phyloP scores from a whole-genome alignment of 2,888 invertebrate genomes.

The Aspidiotus destructor region DNA sequence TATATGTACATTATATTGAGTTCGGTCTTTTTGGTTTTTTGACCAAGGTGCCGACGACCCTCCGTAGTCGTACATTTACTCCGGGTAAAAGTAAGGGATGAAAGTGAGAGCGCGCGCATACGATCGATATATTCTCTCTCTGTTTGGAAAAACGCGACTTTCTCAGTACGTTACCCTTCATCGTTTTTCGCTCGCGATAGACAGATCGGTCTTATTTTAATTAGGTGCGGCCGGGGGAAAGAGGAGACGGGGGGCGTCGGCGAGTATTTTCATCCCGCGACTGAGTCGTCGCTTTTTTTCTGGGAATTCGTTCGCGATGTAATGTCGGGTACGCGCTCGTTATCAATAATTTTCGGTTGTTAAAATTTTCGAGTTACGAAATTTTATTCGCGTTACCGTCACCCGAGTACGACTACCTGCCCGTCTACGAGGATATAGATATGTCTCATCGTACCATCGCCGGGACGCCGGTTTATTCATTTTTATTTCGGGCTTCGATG shows the following conservation, averaged over 20 bases:
- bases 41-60: not conserved
- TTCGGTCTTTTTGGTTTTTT: not conserved
- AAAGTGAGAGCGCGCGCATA: constrained; percentile 23
- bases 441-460: too few relatives aligned
- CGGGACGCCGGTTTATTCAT: too few relatives aligned
- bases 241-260: not conserved
- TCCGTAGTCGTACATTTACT: too few relatives aligned
- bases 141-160: constrained; percentile 20
- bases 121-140: constrained; percentile 26
- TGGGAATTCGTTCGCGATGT: not conserved
- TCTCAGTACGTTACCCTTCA: constrained; percentile 25
- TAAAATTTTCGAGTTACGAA: too few relatives aligned
- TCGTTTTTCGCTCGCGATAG: constrained; percentile 12
- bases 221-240: constrained; percentile 5
- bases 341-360: too few relatives aligned
- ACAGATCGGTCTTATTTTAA: constrained; percentile 23
- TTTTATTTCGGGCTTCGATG: too few relatives aligned
- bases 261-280: not conserved
- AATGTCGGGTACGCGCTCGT: too few relatives aligned
- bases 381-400: too few relatives aligned
- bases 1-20: too few relatives aligned
- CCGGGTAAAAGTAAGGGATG: constrained; percentile 21
- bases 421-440: too few relatives aligned
- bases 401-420: too few relatives aligned
- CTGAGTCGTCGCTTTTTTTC: constrained; percentile 3